Evolutionary conservation across 2,888 invertebrate species (phyloP), one percentile per base, ranked within the genome.

Genomic region (Cheilosia urbana): DNA sequence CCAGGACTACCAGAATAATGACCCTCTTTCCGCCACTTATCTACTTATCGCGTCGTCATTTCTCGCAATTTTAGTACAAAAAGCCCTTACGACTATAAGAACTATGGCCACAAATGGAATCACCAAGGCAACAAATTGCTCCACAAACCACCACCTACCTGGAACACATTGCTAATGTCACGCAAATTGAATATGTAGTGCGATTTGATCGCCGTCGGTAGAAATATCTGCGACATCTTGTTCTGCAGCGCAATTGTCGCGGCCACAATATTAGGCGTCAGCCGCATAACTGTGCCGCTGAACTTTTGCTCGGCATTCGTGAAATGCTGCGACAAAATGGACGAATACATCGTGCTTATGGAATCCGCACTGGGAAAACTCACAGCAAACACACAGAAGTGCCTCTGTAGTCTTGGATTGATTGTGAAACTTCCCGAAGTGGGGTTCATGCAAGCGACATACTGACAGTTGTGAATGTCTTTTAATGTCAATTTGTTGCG

Each of bases 351-450:
- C 45, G 95, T 96, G 76, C 95, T 95, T 78, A 98, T 93, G 0
- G 98, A 96, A 62, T 99, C 98, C 0, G 91, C 88, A 81, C 94
- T 94, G 0, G 97, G 97, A 88, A 95, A 96, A 91, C 96, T 96
- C 45, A 97, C 95, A 2, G 97, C 97, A 90, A 97, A 96, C 0
- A 97, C 97, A 89, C 96, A 95, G 90, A 98, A 98, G 91, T 98
- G 97, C 65, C 97, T 93, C 91, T 98, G 98, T 9, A 99, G 93
- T 87, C 99, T 94, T 0, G 98, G 97, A 93, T 98, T 98, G 87
- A 99, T 98, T 4, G 98, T 98, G 90, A 99, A 99, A 90, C 98
- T 98, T 60, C 99, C 99, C 30, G 98, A 98, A 0, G 98, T 98
- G 0, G 99, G 99, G 93, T 99, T 99, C 98, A 99, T 99, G 91